A percentile compares a stretch with the other conserved stretches of the same genome.
These are phyloP conservation scores for Trichonephila clavata DNA, from an alignment of 1,140 invertebrate species.

Conservation along the genomic window DNA sequence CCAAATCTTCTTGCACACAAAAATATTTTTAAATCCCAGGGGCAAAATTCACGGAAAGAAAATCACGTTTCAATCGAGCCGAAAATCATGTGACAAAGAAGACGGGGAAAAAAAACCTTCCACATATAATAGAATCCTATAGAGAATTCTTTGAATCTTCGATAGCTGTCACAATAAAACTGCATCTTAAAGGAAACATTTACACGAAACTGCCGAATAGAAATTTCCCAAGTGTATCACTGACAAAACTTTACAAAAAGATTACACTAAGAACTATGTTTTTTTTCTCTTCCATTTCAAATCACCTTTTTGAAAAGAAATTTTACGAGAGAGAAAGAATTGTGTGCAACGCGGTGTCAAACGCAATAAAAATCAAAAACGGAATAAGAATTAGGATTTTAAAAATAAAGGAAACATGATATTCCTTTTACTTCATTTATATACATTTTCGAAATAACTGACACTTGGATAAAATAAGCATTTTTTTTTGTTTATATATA, in stretches of 20 bases:
- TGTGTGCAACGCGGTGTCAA: background rate
- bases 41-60: constrained; percentile 10
- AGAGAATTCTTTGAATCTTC: background rate
- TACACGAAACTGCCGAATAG: background rate
- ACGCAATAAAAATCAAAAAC: constrained; percentile 4
- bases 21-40: background rate
- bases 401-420: constrained; percentile 7
- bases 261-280: background rate
- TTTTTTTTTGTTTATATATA: background rate
- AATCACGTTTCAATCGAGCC: constrained; percentile 30
- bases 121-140: background rate
- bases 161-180: constrained; percentile 10
- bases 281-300: background rate
- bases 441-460: background rate
- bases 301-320: background rate
- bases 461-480: background rate
- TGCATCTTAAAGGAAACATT: constrained; percentile 17
- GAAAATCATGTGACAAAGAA: background rate
- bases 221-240: constrained; percentile 8
- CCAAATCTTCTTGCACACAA: background rate
- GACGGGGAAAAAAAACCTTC: background rate
- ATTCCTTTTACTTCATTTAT: constrained; percentile 1
- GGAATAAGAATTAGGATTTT: constrained; percentile 1
- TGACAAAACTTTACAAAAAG: background rate
- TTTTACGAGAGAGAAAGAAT: background rate